phyloP scores from a whole-genome alignment of 2,797 vertebrate genomes.

The Chiroxiphia lanceolata region DNA sequence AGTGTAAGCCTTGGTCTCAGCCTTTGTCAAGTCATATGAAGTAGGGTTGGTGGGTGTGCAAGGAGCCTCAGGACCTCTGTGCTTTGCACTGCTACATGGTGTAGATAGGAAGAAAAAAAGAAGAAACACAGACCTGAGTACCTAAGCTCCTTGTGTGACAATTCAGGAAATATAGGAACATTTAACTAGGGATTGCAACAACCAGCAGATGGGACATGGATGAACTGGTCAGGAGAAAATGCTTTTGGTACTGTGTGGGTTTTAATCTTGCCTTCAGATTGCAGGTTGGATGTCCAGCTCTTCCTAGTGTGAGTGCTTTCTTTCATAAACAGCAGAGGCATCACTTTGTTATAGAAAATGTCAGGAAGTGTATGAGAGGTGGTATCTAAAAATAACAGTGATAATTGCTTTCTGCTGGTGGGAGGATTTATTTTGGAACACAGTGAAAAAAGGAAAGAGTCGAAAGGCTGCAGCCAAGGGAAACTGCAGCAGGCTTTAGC shows the following conservation, averaged over 20 bases:
- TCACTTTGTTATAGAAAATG: slow-evolving; percentile 22
- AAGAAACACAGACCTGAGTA: neutral
- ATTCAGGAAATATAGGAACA: neutral
- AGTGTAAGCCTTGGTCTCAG: neutral
- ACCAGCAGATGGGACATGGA: neutral
- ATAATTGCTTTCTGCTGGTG: slow-evolving; percentile 59
- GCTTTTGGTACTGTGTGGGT: neutral
- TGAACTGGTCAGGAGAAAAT: neutral
- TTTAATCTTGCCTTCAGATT: neutral
- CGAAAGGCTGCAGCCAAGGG: neutral
- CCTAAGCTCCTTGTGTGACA: neutral
- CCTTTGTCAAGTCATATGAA: neutral
- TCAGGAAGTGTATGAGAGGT: slow-evolving; percentile 43
- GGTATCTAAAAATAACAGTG: slow-evolving; percentile 54
- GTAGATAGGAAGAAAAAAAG: neutral
- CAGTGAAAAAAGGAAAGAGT: neutral
- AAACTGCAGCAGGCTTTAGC: neutral
- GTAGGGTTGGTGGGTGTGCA: neutral
- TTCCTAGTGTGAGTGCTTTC: neutral
- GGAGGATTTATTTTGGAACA: slow-evolving; percentile 53
- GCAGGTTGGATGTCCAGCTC: neutral
- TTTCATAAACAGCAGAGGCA: slow-evolving; percentile 8
- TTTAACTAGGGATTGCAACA: neutral
- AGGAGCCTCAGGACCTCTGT: neutral
- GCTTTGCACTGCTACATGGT: accelerated